Conservation (phyloP, 2,888 invertebrate genomes). For the Drosophila atroscutellata region DNA sequence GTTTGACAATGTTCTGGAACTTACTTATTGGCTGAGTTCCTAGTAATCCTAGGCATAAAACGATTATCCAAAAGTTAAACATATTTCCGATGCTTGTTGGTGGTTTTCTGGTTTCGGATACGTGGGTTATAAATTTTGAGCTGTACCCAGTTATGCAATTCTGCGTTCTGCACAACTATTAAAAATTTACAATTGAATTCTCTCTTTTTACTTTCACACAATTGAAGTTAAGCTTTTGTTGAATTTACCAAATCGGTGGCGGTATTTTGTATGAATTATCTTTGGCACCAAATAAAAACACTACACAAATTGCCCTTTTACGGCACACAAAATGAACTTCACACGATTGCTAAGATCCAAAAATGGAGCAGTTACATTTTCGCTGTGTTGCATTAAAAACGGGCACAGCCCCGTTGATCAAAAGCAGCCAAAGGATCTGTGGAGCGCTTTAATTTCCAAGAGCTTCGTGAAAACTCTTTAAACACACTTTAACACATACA, state of each 20-base stretch:
- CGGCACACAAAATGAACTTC: slow-evolving; percentile 28
- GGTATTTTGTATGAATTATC: slow-evolving; percentile 28
- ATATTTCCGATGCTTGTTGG: slow-evolving; percentile 64
- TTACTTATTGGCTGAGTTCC: slow-evolving; percentile 82
- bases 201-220: slow-evolving; percentile 73
- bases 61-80: slow-evolving; percentile 84
- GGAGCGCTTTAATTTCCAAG: slow-evolving; percentile 15
- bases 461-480: slow-evolving; percentile 10
- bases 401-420: slow-evolving; percentile 44
- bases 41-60: slow-evolving; percentile 83
- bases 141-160: slow-evolving; percentile 25
- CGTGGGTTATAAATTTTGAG: slow-evolving; percentile 10
- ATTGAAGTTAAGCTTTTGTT: slow-evolving; percentile 31
- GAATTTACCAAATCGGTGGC: slow-evolving; percentile 60
- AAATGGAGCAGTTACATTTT: slow-evolving; percentile 66
- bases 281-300: slow-evolving; percentile 68
- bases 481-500: slow-evolving; percentile 16
- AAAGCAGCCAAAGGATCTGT: slow-evolving; percentile 30
- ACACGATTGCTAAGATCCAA: slow-evolving; percentile 36
- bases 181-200: slow-evolving; percentile 11
- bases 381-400: slow-evolving; percentile 13
- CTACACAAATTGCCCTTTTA: slow-evolving; percentile 33
- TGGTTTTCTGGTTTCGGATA: slow-evolving; percentile 20
- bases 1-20: slow-evolving; percentile 45
- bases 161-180: slow-evolving; percentile 8